Base-by-base conservation (phyloP, 1,140 invertebrate genomes). In the Magallana ariakensis region DNA sequence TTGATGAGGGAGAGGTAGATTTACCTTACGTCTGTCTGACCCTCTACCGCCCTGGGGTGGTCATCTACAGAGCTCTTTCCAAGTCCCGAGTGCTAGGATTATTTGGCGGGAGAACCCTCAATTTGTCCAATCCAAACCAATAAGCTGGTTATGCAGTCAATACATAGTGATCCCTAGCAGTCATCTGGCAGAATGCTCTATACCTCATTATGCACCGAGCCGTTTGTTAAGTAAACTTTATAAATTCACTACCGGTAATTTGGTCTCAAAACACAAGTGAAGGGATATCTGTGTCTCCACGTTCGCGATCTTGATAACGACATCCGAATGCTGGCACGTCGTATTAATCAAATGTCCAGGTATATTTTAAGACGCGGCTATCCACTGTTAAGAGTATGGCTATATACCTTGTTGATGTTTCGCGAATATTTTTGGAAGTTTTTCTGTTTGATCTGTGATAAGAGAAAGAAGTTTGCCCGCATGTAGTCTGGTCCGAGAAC, bases 151-250 rank as follows among this genome's bases (percentile, higher is more conserved):
- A 0, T 75, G 66, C 66, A 75, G 66, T 75, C 66, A 75, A 75
- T 75, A 75, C 11, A 75, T 26, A 19, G 33, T 26, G 9, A 26
- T 75, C 22, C 66, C 19, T 75, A 26, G 22, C 66, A 26, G 66
- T 26, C 3, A 11, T 26, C 22, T 22, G 19, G 22, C 19, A 22
- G 33, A 26, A 33, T 11, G 19, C 13, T 75, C 22, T 75, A 33
- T 75, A 33, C 22, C 22, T 9, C 22, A 33, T 75, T 75, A 75
- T 33, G 22, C 22, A 26, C 33, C 66, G 66, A 26, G 10, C 22
- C 66, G 10, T 75, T 75, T 75, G 66, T 75, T 75, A 75, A 75
- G 66, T 75, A 75, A 75, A 75, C 66, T 75, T 75, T 33, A 75
- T 75, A 75, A 75, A 75, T 75, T 75, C 66, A 26, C 66, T 22